Conservation (phyloP, 2,113 vertebrate species). For the Illadopsis cleaveri region DNA sequence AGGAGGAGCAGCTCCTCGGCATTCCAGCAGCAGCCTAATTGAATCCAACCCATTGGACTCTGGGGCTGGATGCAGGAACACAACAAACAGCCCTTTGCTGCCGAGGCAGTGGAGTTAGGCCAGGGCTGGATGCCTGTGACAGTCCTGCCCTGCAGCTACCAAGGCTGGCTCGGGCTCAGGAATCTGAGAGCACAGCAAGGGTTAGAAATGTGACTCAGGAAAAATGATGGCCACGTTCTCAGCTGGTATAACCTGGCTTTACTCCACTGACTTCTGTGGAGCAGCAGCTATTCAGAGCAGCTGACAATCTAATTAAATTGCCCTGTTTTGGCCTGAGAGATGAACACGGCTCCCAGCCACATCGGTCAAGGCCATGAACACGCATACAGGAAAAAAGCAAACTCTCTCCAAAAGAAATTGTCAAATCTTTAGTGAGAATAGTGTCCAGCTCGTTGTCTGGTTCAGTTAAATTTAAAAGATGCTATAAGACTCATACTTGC, state of each 20-base stretch:
- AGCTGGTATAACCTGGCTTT: background rate
- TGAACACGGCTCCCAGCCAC: background rate
- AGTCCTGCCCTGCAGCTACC: background rate
- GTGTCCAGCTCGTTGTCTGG: background rate
- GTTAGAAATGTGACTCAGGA: background rate
- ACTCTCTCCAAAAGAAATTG: background rate
- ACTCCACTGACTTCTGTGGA: background rate
- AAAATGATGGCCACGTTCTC: background rate
- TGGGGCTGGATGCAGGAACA: background rate
- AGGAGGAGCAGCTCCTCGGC: background rate
- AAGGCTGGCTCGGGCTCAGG: background rate
- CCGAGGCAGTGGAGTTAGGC: background rate
- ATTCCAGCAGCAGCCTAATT: background rate
- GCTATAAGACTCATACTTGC: background rate
- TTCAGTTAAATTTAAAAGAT: background rate
- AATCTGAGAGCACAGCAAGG: background rate
- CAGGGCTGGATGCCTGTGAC: background rate
- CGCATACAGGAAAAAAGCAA: background rate
- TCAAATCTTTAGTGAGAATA: background rate
- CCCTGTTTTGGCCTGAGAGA: background rate
- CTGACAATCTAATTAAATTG: background rate
- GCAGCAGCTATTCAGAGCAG: background rate
- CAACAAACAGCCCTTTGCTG: background rate
- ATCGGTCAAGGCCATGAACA: background rate
- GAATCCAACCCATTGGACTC: background rate